Evolutionary conservation across 2,113 vertebrate genomes (phyloP).

Genomic region (Holacanthus passer): DNA sequence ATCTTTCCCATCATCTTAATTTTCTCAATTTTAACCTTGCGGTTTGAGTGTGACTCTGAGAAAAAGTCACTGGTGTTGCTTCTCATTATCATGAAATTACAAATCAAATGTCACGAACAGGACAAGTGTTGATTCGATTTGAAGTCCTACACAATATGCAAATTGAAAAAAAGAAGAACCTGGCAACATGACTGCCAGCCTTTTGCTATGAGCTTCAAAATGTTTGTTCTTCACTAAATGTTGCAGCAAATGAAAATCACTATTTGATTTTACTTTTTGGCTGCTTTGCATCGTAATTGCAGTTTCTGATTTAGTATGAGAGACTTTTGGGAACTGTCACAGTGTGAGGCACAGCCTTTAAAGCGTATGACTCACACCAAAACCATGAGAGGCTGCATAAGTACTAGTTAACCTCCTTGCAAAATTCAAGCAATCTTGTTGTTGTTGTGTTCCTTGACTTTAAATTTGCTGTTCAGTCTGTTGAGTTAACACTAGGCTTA

Average conservation of each 20-base stretch:
- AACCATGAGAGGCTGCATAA: constrained; percentile 35
- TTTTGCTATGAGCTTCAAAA: background rate
- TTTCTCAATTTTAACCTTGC: background rate
- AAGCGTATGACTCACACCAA: constrained; percentile 53
- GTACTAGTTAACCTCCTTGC: constrained; percentile 26
- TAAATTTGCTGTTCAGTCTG: background rate
- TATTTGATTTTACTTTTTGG: background rate
- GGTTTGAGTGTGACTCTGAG: background rate
- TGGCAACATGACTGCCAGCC: background rate
- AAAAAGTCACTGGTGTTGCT: background rate
- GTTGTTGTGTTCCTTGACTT: constrained; percentile 34
- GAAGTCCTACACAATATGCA: background rate
- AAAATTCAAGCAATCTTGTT: constrained; percentile 14
- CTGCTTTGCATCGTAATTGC: constrained; percentile 38
- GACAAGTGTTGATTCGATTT: background rate
- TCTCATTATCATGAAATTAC: background rate
- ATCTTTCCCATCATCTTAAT: too few relatives aligned
- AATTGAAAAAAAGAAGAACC: background rate
- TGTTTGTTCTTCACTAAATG: background rate
- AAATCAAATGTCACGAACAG: background rate
- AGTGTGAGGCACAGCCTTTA: constrained; percentile 28
- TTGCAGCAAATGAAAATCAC: background rate
- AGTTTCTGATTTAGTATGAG: constrained; percentile 49
- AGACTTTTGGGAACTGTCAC: constrained; percentile 20
- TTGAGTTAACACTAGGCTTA: background rate